Conservation (phyloP, 2,888 invertebrate genomes). For the Heliconius erato region DNA sequence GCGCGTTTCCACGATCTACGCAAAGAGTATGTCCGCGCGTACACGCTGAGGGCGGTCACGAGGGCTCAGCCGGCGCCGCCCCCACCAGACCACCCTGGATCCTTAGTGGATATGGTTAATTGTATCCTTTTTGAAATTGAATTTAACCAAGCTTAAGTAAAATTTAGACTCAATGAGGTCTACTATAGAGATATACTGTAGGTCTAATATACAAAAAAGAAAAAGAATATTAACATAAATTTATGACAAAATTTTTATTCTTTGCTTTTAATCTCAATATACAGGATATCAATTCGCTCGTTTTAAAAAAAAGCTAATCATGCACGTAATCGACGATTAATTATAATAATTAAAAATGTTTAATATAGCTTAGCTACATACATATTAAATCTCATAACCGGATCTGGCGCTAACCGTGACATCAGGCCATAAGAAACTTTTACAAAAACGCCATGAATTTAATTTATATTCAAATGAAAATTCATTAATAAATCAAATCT, state of each 20-base stretch:
- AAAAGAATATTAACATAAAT: background rate
- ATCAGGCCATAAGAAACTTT: slow-evolving; percentile 14
- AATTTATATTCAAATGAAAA: background rate
- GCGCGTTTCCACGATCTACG: slow-evolving; percentile 96
- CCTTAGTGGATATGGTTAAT: slow-evolving; percentile 94
- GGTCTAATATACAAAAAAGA: too few relatives aligned
- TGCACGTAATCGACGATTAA: slow-evolving; percentile 6
- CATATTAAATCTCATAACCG: slow-evolving; percentile 10
- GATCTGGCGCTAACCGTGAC: slow-evolving; percentile 20
- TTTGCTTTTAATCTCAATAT: background rate
- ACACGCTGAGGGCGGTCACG: slow-evolving; percentile 86
- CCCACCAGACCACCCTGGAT: slow-evolving; percentile 85
- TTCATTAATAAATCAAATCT: slow-evolving; percentile 16
- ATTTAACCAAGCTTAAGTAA: background rate
- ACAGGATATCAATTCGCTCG: background rate
- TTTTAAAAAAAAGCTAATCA: background rate
- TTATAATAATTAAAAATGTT: slow-evolving; percentile 18
- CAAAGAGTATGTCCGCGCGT: slow-evolving; percentile 91
- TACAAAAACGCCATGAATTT: slow-evolving; percentile 2
- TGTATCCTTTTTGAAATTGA: slow-evolving; percentile 91
- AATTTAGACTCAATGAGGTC: background rate
- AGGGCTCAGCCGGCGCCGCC: slow-evolving; percentile 80
- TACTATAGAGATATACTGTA: too few relatives aligned
- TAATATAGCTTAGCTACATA: background rate
- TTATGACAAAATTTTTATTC: background rate